phyloP scores from a whole-genome alignment of 2,113 vertebrate species.

The Paracanthobrama guichenoti region DNA sequence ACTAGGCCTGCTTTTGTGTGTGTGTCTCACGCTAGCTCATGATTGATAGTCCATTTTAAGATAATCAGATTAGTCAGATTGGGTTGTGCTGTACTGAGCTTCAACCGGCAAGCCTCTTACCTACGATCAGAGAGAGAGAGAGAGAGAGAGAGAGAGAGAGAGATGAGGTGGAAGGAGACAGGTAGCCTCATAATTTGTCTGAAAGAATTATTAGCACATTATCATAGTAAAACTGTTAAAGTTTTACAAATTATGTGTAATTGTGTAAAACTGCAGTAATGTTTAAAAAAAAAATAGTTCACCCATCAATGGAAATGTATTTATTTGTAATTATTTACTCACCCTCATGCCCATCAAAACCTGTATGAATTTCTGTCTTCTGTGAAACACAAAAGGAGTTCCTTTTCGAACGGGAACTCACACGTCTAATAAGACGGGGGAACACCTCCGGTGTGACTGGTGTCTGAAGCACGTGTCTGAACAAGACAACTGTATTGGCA shows the following conservation, averaged over 20 bases:
- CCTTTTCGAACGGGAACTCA: too few relatives aligned
- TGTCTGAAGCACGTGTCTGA: too few relatives aligned
- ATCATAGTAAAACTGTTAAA: background rate
- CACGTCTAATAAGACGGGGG: too few relatives aligned
- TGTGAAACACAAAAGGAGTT: background rate
- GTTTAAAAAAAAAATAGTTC: background rate
- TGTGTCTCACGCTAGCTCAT: slow-evolving; percentile 51
- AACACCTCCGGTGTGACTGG: too few relatives aligned
- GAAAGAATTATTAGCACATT: background rate
- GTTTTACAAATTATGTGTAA: too few relatives aligned
- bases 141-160: slow-evolving; percentile 53
- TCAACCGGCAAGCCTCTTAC: slow-evolving; percentile 72
- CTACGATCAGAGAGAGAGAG: slow-evolving; percentile 54
- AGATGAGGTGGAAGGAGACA: background rate
- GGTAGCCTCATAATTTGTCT: slow-evolving; percentile 57
- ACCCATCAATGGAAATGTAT: background rate
- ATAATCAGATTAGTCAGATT: slow-evolving; percentile 78
- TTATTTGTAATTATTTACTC: background rate
- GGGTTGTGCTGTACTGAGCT: slow-evolving; percentile 73
- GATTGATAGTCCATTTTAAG: slow-evolving; percentile 61
- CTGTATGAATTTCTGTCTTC: background rate
- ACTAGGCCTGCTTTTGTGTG: background rate
- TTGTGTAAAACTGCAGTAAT: background rate
- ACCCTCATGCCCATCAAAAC: background rate
- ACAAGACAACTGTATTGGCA: too few relatives aligned